Evolutionary conservation across 2,113 vertebrate species (phyloP).

Genomic region (Raja brachyura): DNA sequence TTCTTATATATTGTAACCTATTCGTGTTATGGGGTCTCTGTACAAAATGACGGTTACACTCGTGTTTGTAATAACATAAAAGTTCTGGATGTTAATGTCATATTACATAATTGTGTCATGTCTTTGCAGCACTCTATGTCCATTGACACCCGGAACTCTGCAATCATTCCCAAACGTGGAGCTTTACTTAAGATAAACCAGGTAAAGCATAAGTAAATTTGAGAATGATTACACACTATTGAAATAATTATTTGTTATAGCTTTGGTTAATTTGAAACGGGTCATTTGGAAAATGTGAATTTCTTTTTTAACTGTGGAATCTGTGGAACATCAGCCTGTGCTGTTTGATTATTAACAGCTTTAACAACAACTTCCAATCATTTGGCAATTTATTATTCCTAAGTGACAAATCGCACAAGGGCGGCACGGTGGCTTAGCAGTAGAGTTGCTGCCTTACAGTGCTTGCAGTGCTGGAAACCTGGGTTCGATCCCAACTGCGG

Average conservation of each 20-base stretch:
- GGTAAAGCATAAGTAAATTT: conserved; percentile 51
- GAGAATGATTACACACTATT: background rate
- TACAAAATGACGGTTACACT: too few relatives aligned
- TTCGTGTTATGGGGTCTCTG: background rate
- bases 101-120: background rate
- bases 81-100: too few relatives aligned
- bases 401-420: too few relatives aligned
- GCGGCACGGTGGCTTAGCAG: too few relatives aligned
- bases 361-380: too few relatives aligned
- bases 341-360: too few relatives aligned
- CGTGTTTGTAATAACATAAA: too few relatives aligned
- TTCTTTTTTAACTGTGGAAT: background rate
- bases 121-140: conserved; percentile 77
- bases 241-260: background rate
- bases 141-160: conserved; percentile 82
- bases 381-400: too few relatives aligned
- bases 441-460: too few relatives aligned
- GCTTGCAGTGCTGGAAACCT: too few relatives aligned
- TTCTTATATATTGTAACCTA: background rate
- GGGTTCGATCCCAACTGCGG: too few relatives aligned
- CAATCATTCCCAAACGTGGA: conserved; percentile 79
- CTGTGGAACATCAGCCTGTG: background rate
- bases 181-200: conserved; percentile 87
- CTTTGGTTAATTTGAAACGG: background rate
- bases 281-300: background rate